Conservation (phyloP, 1,140 invertebrate species). For the Proales similis region DNA sequence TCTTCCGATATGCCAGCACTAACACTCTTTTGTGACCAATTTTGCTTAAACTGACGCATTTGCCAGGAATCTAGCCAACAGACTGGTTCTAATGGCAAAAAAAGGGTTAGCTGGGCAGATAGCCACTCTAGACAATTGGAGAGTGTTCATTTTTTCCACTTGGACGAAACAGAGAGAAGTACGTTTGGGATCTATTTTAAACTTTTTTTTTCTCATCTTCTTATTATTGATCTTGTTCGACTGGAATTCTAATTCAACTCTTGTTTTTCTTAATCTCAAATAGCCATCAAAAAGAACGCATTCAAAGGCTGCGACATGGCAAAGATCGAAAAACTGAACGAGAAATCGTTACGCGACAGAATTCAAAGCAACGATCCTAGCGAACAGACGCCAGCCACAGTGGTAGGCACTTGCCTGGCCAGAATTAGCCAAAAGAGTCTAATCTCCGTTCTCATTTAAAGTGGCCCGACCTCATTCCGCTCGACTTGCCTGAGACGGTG, state of each 20-base stretch:
- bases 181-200: conserved; percentile 2
- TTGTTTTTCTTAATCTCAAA: background rate
- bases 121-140: conserved; percentile 2
- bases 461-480: background rate
- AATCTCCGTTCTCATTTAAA: too few relatives aligned
- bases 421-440: too few relatives aligned
- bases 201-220: background rate
- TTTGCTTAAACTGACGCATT: too few relatives aligned
- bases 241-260: background rate
- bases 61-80: too few relatives aligned
- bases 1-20: too few relatives aligned
- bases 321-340: conserved; percentile 28
- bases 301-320: conserved; percentile 30
- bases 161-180: conserved; percentile 35
- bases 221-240: background rate
- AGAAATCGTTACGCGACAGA: conserved; percentile 26
- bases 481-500: conserved; percentile 24
- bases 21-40: too few relatives aligned
- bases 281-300: conserved; percentile 28
- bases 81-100: too few relatives aligned
- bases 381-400: too few relatives aligned
- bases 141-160: conserved; percentile 29
- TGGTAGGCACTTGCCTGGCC: too few relatives aligned
- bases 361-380: too few relatives aligned
- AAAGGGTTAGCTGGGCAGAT: conserved; percentile 35